Evolutionary conservation across 2,888 invertebrate genomes (phyloP), one percentile per base, ranked within the genome.

Genomic region (Dascillus cervinus): DNA sequence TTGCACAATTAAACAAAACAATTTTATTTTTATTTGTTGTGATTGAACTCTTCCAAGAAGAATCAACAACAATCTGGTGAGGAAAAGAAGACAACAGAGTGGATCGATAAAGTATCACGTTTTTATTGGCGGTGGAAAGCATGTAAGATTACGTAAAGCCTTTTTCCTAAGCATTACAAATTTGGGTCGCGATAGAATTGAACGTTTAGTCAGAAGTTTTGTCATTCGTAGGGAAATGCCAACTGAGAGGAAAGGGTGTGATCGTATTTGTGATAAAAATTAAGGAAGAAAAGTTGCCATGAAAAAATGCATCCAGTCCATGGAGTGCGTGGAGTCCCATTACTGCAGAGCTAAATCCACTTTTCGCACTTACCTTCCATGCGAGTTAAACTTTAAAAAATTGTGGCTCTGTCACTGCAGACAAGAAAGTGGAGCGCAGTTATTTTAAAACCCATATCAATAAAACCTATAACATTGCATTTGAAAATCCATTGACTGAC

Each of bases 401-500:
- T 31, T 31, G n/a, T n/a, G n/a, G n/a, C 20, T 17, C 4, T 13
- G 13, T 9, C n/a, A 11, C 17, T 11, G 17, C 24, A 9, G 3
- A 9, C 6, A 19, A 11, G 20, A 21, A 23, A 13, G 34, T 34
- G 13, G 29, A 29, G 23, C 19, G 28, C 14, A 29, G 29, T 30
- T 34, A 31, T 17, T 31, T 34, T 14, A 11, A 30, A 29, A 29
- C 29, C 19, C 26, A 25, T 15, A 22, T 30, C 4, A 30, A 29
- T 22, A 13, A 21, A 9, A 15, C 29, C 22, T 34, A 34, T 21
- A 34, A 30, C 21, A 34, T 24, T 24, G 28, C 34, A 9, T 34
- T 34, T 34, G 34, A 22, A 20, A 29, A 13, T 5, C 21, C 15
- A 11, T n/a, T 20, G 19, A 28, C 28, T 9, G 28, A 28, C 13